Evolutionary conservation across 1,140 invertebrate genomes (phyloP).

Genomic region (Eupristina koningsbergeri): DNA sequence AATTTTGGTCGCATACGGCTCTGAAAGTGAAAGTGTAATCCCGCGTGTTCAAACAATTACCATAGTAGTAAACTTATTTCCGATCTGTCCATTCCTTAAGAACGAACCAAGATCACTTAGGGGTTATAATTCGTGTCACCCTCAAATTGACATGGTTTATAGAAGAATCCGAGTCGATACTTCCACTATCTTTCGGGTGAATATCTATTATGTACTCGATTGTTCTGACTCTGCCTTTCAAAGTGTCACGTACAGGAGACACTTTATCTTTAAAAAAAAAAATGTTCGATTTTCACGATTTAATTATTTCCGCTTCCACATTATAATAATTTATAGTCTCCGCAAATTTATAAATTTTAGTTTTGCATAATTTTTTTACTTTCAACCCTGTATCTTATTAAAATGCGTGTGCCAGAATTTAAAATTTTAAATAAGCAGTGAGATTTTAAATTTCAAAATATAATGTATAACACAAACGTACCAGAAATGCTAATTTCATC

Average conservation of each 20-base stretch:
- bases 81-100: neutral
- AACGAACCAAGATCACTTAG: neutral
- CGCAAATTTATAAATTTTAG: too few species aligned
- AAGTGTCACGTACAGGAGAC: neutral
- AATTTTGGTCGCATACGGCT: constrained; percentile 16
- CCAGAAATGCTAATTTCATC: too few species aligned
- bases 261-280: neutral
- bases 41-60: constrained; percentile 26
- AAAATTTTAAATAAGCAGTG: too few species aligned
- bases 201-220: neutral
- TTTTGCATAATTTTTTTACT: too few species aligned
- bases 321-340: neutral
- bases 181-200: neutral
- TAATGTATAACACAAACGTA: too few species aligned
- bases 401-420: too few species aligned
- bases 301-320: neutral
- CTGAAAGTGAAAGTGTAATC: neutral
- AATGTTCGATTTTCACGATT: neutral
- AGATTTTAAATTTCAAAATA: too few species aligned
- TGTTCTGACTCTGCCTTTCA: neutral
- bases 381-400: too few species aligned
- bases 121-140: neutral
- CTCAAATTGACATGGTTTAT: constrained; percentile 8
- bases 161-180: neutral
- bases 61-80: neutral